These are phyloP conservation scores for Dryomyza anilis DNA, from an alignment of 2,888 invertebrate genomes.

Conservation along the genomic window DNA sequence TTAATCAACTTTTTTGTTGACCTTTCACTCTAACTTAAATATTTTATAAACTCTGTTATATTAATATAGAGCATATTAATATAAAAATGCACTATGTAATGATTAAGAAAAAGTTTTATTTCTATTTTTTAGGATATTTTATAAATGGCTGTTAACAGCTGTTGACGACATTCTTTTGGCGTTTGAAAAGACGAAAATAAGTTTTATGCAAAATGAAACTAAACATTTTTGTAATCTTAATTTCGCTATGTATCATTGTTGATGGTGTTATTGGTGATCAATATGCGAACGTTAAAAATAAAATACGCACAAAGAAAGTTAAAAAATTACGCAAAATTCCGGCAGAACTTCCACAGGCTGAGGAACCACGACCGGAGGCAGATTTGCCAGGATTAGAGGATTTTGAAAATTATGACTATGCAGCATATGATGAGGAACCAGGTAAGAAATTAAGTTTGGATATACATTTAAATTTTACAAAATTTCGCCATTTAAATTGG, in stretches of 20 bases:
- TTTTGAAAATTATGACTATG: constrained; percentile 42
- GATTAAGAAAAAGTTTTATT: background rate
- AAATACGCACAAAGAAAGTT: constrained; percentile 18
- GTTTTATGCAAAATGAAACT: constrained; percentile 1
- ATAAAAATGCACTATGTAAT: background rate
- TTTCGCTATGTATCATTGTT: background rate
- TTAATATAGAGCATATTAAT: background rate
- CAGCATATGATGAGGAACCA: constrained; percentile 43
- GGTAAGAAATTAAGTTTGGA: constrained; percentile 18
- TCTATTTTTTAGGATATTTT: background rate
- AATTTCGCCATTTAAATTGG: background rate
- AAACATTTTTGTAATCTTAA: constrained; percentile 1
- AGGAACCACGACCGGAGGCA: constrained; percentile 41
- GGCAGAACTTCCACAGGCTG: constrained; percentile 43
- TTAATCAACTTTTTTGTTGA: background rate
- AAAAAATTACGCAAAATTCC: constrained; percentile 24
- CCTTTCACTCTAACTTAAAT: background rate
- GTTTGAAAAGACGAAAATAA: background rate
- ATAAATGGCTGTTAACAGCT: background rate
- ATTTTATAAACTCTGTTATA: background rate
- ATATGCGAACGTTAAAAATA: constrained; percentile 10
- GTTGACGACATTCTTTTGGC: too few species aligned
- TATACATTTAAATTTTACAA: background rate
- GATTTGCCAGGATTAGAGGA: constrained; percentile 40
- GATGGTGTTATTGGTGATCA: background rate